Evolutionary conservation across 2,797 vertebrate genomes (phyloP), one percentile per base, ranked within the genome.

Genomic region (Ctenochaetus hawaiiensis): DNA sequence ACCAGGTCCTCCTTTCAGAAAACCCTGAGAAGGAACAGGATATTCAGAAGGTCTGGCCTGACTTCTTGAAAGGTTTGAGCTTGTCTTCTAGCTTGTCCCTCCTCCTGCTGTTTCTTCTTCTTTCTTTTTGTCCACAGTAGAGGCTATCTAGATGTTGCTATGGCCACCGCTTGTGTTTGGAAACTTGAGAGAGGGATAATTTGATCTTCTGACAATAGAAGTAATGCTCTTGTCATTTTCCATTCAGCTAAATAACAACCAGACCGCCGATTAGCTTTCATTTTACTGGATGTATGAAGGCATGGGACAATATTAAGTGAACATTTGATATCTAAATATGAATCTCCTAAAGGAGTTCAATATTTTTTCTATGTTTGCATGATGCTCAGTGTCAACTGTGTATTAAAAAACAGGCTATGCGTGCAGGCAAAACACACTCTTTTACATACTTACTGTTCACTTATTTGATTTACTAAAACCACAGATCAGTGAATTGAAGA

Each of bases 11-110:
- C 43, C 6, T 48, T 0, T 18, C 20, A 23, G 30, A 75, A 13
- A 71, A 62, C 18, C 72, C 49, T 45, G 54, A 77, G 41, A 26
- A 30, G 3, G 2, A 52, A 14, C 58, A 65, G 66, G 68, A 77
- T 61, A 62, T 49, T 58, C 73, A 39, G 34, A 78, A 43, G 72
- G 49, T 63, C 41, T 6, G 69, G 51, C 34, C 58, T 45, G 72
- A 88, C 72, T 56, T 79, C 70, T 2, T 54, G 57, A 74, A 91
- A 88, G 87, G 88, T 92, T 87, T 81, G 86, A 86, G 54, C 63
- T 78, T 23, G 13, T 61, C 74, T 45, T 68, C 61, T 16, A 39
- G 78, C 63, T 44, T 60, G 47, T 14, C 23, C 20, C 44, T 80
- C 66, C 52, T 59, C 49, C 39, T 26, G 43, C 39, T 7, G n/a